These are phyloP conservation scores for Dermatemys mawii DNA, from an alignment of 2,113 vertebrate genomes.

Conservation along the genomic window DNA sequence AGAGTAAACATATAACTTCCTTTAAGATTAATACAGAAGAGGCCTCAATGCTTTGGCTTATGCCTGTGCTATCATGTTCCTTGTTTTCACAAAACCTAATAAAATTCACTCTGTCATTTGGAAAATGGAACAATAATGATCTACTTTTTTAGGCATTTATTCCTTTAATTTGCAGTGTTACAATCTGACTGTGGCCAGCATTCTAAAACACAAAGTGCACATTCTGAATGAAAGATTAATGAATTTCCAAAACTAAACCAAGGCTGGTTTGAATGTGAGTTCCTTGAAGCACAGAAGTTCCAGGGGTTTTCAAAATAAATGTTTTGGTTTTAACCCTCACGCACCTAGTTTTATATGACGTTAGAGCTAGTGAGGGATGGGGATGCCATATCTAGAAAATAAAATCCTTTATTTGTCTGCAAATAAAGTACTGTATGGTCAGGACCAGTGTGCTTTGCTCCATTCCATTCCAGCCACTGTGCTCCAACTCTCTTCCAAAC, in stretches of 20 bases:
- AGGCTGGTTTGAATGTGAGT: not conserved
- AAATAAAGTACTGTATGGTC: not conserved
- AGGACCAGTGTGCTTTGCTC: not conserved
- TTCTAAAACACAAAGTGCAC: not conserved
- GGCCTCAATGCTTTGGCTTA: not conserved
- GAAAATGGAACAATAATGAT: not conserved
- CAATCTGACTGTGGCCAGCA: not conserved
- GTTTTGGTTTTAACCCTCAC: not conserved
- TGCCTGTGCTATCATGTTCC: not conserved
- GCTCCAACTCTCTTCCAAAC: not conserved
- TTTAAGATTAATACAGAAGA: not conserved
- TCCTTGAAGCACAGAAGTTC: not conserved
- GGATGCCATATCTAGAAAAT: not conserved
- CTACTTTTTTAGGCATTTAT: not conserved
- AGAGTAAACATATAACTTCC: not conserved
- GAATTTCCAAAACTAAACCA: not conserved
- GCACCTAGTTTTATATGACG: not conserved
- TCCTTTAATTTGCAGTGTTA: not conserved
- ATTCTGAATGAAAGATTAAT: rapidly evolving
- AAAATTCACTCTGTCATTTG: not conserved
- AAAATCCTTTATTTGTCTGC: not conserved
- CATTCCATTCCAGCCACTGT: not conserved
- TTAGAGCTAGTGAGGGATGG: not conserved
- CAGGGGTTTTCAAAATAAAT: not conserved
- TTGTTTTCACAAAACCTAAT: not conserved